Conservation (phyloP, 2,888 invertebrate species). For the Cactoblastis cactorum region DNA sequence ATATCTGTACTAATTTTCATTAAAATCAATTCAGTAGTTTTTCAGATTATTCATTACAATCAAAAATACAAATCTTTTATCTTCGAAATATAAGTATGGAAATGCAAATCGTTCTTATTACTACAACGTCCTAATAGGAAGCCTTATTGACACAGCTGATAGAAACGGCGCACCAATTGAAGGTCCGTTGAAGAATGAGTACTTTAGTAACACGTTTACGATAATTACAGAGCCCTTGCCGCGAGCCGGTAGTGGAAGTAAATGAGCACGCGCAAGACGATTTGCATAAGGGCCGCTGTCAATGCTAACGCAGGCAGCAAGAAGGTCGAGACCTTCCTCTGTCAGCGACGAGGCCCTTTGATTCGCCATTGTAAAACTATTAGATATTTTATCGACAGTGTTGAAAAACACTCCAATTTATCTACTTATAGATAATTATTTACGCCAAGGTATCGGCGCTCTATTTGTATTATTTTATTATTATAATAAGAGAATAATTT, state of each 20-base stretch:
- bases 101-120: neutral
- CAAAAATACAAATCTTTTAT: too few species aligned
- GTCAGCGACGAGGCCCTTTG: conserved; percentile 61
- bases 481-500: too few species aligned
- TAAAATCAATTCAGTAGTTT: too few species aligned
- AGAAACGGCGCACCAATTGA: conserved; percentile 8
- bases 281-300: conserved; percentile 71
- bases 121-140: neutral
- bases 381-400: neutral
- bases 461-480: too few species aligned
- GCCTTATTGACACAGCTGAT: conserved; percentile 12
- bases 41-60: too few species aligned
- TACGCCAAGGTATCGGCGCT: too few species aligned
- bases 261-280: conserved; percentile 47
- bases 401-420: conserved; percentile 4
- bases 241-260: conserved; percentile 33
- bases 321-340: conserved; percentile 68
- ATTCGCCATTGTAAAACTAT: conserved; percentile 26
- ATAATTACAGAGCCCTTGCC: conserved; percentile 14
- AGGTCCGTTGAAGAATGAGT: conserved; percentile 14
- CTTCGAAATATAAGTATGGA: too few species aligned
- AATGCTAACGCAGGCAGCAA: conserved; percentile 58
- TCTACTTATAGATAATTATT: neutral
- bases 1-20: too few species aligned
- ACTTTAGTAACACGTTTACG: conserved; percentile 10